Evolutionary conservation across 2,113 vertebrate genomes (phyloP).

Genomic region (Helogale parvula): DNA sequence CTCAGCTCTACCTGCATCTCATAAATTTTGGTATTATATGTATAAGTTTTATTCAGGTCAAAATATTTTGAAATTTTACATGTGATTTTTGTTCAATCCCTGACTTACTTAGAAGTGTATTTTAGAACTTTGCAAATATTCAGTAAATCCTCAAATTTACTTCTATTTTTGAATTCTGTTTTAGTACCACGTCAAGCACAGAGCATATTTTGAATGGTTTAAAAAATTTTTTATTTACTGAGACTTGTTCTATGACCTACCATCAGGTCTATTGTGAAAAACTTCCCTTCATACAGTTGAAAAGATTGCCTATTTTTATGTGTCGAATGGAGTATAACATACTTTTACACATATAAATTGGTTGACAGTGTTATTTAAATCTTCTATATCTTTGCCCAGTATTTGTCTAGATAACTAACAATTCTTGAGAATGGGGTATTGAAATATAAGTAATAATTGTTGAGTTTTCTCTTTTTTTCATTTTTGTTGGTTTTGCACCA

Average conservation of each 20-base stretch:
- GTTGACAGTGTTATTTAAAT: background rate
- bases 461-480: background rate
- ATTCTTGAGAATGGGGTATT: background rate
- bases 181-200: background rate
- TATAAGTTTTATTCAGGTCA: too few relatives aligned
- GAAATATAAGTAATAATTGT: background rate
- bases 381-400: background rate
- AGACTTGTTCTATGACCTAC: background rate
- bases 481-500: background rate
- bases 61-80: background rate
- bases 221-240: background rate
- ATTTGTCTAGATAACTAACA: background rate
- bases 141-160: background rate
- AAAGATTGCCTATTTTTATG: background rate
- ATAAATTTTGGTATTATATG: too few relatives aligned
- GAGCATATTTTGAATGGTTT: background rate
- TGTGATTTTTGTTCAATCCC: background rate
- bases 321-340: background rate
- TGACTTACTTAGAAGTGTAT: background rate
- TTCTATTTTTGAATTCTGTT: background rate
- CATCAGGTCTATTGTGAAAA: background rate
- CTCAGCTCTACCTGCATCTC: too few relatives aligned
- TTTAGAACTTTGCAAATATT: background rate
- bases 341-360: background rate
- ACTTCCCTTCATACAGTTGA: background rate